Base-by-base conservation (phyloP, 2,113 vertebrate species). In the Xyliphius kryptos region DNA sequence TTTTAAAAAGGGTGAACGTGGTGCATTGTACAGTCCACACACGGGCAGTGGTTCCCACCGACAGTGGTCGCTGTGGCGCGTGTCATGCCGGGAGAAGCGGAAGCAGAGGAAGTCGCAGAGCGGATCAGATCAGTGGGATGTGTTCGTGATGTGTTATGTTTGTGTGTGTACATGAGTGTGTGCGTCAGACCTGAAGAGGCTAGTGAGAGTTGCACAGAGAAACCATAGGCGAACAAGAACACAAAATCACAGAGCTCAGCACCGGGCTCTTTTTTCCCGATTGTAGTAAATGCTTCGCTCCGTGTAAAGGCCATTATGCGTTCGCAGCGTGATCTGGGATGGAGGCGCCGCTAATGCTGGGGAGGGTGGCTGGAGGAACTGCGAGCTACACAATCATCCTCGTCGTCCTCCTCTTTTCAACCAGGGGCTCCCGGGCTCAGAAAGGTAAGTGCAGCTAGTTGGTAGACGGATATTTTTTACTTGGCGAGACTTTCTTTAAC, bases 291-390 rank as follows among this genome's bases (percentile, higher is more conserved):
- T 61, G 48, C 66, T 32, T 71, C 75, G 70, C 77, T 75, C 54
- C 58, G 70, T 55, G 76, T 64, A 73, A 76, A 72, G 63, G 79
- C 78, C 89, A 90, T 56, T 84, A 94, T 92, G 91, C 90, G 83
- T 85, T 86, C 85, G 67, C 85, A 84, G 74, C 85, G 88, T 79
- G 75, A 82, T 82, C 86, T 83, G 88, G 82, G 87, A 90, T 88
- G 89, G 89, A 83, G 82, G 85, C 80, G 84, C 74, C 81, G 86
- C 84, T 87, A 83, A 85, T 86, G 87, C 77, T 87, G 88, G 89
- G 88, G 80, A 77, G 82, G 78, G 76, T 75, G 69, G 78, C 81
- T 81, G 77, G 76, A 71, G 79, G 80, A 79, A 78, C 81, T 74
- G 73, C 79, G 80, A 79, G 80, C 68, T 74, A 79, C 69, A 67